Percentiles rank a stretch among this genome's conserved stretches.
Conservation (phyloP, 2,113 vertebrate species). For the Empidonax traillii region DNA sequence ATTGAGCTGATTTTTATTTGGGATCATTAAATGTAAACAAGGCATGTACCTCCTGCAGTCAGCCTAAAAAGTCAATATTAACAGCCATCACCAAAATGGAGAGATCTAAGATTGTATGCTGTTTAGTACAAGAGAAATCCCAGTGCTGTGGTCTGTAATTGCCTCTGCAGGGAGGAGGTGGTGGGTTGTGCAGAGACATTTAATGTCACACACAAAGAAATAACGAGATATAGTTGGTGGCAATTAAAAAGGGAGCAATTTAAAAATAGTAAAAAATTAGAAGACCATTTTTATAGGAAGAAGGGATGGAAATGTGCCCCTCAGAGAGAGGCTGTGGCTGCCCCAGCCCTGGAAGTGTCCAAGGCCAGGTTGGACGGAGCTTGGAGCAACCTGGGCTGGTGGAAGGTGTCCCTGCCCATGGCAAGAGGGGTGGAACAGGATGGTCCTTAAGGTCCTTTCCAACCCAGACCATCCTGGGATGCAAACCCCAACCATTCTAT, state of each 20-base stretch:
- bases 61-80: not conserved
- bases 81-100: not conserved
- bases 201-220: not conserved
- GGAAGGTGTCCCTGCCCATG: not conserved
- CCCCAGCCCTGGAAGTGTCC: fast-evolving
- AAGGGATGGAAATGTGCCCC: not conserved
- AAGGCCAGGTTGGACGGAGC: not conserved
- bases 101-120: not conserved
- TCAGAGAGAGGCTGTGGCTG: not conserved
- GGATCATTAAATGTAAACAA: conserved; percentile 4
- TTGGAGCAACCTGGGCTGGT: not conserved
- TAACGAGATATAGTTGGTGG: not conserved
- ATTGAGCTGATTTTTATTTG: conserved; percentile 11
- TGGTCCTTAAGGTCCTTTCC: not conserved
- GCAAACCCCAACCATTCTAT: not conserved
- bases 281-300: not conserved
- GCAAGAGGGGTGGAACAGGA: not conserved
- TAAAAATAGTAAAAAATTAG: not conserved
- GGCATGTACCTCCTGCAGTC: not conserved
- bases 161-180: not conserved
- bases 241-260: not conserved
- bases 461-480: not conserved
- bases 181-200: not conserved
- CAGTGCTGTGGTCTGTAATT: not conserved
- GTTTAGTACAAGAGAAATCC: not conserved